Base-by-base conservation (phyloP, 2,888 invertebrate genomes). In the Agelastica alni region DNA sequence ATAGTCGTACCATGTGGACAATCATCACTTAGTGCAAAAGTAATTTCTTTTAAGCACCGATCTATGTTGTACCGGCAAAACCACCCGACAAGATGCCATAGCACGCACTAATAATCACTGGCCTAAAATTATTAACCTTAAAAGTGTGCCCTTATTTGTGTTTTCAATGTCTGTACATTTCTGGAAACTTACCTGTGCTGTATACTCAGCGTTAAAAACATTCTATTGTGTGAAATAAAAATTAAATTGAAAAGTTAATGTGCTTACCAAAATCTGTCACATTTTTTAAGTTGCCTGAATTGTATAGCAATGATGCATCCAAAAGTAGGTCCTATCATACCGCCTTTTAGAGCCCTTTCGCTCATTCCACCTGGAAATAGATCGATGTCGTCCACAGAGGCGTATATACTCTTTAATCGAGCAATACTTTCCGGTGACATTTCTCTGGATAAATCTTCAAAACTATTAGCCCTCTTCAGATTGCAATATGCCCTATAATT, bases 351-450 rank as follows among this genome's bases (percentile, higher is more conserved):
- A 0, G 92, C 90, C 42, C 89, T 80, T 74, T 93, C 91, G 65
- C 93, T 91, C 87, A 97, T 88, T 2, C 95, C 92, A 12, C 96
- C 97, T 0, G 96, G 93, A 84, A 97, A 98, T 2, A 97, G 81
- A 76, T 98, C 94, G 51, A 98, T 93, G 74, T 98, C 97, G 69
- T 97, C 96, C 0, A 96, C 96, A 1, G 90, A 88, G 0, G 89
- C 84, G 74, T 93, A 93, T 58, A 92, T 87, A 55, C 88, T 83
- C 76, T 91, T 89, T 69, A 92, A 82, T 58, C 86, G 80, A 0
- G 85, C 84, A 64, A 91, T 91, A 12, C 91, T 89, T 77, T 92
- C 91, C 56, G 86, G 86, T 17, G 93, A 89, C 68, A 96, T 89
- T 77, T 94, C 94, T 42, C 92, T 85, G 0, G 87, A 82, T 13